phyloP scores from a whole-genome alignment of 2,888 invertebrate genomes.

The Scaptomyza cyrtandrae region DNA sequence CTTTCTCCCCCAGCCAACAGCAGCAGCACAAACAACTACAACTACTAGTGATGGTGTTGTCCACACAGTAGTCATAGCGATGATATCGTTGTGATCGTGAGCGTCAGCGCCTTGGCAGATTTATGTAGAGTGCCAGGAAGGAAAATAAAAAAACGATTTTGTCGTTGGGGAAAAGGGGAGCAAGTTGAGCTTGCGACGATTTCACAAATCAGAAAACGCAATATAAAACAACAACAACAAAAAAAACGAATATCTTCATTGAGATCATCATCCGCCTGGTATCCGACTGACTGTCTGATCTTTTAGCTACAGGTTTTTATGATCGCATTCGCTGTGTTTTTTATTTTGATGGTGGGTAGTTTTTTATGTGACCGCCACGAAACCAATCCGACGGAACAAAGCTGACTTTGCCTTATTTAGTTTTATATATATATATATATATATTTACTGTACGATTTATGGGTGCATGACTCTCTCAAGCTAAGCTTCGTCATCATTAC shows the following conservation, averaged over 20 bases:
- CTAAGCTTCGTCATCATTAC: conserved; percentile 51
- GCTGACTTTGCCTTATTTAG: conserved; percentile 72
- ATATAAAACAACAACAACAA: conserved; percentile 30
- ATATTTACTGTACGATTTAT: conserved; percentile 53
- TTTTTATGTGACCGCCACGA: conserved; percentile 65
- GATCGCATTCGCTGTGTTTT: conserved; percentile 38
- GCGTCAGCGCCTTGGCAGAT: conserved; percentile 51
- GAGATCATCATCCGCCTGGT: conserved; percentile 66
- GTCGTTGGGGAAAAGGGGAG: conserved; percentile 7
- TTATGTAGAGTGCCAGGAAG: conserved; percentile 37
- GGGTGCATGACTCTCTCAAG: conserved; percentile 55
- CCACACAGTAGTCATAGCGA: conserved; percentile 52
- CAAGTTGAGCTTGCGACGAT: conserved; percentile 36
- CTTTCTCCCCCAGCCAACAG: conserved; percentile 8
- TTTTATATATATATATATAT: conserved; percentile 11
- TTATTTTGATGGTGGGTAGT: conserved; percentile 65
- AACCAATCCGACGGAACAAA: conserved; percentile 46
- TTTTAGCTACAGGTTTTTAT: conserved; percentile 68
- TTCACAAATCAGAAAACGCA: conserved; percentile 69
- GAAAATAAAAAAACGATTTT: neutral
- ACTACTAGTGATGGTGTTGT: conserved; percentile 7
- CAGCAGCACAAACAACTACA: too few relatives aligned
- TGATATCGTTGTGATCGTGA: conserved; percentile 52
- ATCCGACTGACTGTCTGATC: conserved; percentile 34
- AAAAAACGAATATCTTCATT: conserved; percentile 60